Conservation (phyloP, 2,113 vertebrate species). For the Sinocyclocheilus grahami region DNA sequence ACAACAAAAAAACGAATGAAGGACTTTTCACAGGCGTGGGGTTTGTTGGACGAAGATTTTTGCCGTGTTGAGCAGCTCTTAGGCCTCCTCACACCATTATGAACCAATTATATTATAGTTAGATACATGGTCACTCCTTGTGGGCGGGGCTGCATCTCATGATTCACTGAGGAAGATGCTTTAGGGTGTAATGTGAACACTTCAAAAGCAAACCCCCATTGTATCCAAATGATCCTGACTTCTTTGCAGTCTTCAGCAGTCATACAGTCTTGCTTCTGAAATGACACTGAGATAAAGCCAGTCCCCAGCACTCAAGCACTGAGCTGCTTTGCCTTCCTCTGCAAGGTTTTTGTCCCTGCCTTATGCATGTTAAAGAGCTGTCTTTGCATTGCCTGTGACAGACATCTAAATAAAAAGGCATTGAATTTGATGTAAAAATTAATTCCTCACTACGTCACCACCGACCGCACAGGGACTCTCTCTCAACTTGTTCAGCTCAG, state of each 20-base stretch:
- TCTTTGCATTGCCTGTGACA: background rate
- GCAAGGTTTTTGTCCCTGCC: constrained; percentile 17
- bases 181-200: background rate
- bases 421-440: constrained; percentile 44
- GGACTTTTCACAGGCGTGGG: background rate
- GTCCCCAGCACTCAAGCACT: background rate
- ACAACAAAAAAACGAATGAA: background rate
- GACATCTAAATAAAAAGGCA: constrained; percentile 8
- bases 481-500: background rate
- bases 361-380: constrained; percentile 21
- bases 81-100: background rate
- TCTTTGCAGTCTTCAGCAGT: too few relatives aligned
- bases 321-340: background rate
- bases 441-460: background rate
- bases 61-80: background rate
- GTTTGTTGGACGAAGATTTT: background rate
- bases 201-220: background rate
- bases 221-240: background rate
- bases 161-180: background rate
- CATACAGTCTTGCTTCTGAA: background rate
- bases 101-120: background rate
- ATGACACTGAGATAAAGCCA: constrained; percentile 2
- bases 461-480: background rate
- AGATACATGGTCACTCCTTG: background rate
- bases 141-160: background rate